Evolutionary conservation across 2,888 invertebrate genomes (phyloP).

Genomic region (Caenorhabditis plicata): DNA sequence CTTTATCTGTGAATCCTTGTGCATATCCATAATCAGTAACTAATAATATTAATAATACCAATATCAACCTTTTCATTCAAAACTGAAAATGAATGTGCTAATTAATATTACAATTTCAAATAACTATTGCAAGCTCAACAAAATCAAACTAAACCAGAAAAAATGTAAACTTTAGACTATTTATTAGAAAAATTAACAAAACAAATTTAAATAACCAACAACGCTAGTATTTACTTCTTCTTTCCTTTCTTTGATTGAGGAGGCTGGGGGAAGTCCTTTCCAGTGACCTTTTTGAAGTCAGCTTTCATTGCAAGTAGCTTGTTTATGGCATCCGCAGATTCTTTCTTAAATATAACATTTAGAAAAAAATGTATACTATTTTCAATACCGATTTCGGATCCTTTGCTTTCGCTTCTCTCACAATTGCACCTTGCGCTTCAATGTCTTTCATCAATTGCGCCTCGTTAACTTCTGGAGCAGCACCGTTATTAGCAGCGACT

Average conservation of each 20-base stretch:
- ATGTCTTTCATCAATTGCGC: slow-evolving; percentile 20
- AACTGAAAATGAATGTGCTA: slow-evolving; percentile 1
- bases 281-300: slow-evolving; percentile 75
- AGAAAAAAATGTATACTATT: not conserved
- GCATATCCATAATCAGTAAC: not conserved
- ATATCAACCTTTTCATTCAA: not conserved
- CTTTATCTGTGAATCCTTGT: slow-evolving; percentile 25
- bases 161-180: not conserved
- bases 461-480: slow-evolving; percentile 8
- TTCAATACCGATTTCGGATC: slow-evolving; percentile 55
- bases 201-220: not conserved
- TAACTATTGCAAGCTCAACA: slow-evolving; percentile 95
- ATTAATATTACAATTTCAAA: slow-evolving; percentile 69
- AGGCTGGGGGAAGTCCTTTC: slow-evolving; percentile 70
- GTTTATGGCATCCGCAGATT: slow-evolving; percentile 71
- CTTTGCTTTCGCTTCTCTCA: slow-evolving; percentile 32
- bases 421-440: slow-evolving; percentile 26
- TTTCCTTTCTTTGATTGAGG: slow-evolving; percentile 21
- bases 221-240: slow-evolving; percentile 11
- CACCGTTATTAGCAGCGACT: slow-evolving; percentile 37
- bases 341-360: slow-evolving; percentile 35
- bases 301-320: slow-evolving; percentile 75
- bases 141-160: slow-evolving; percentile 72
- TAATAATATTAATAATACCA: not conserved
- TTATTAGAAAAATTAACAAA: slow-evolving; percentile 1